A percentile compares a stretch with the other conserved stretches of the same genome.
These are phyloP conservation scores for Taeniopygia guttata DNA, from an alignment of 2,797 vertebrate genomes.

Conservation along the genomic window DNA sequence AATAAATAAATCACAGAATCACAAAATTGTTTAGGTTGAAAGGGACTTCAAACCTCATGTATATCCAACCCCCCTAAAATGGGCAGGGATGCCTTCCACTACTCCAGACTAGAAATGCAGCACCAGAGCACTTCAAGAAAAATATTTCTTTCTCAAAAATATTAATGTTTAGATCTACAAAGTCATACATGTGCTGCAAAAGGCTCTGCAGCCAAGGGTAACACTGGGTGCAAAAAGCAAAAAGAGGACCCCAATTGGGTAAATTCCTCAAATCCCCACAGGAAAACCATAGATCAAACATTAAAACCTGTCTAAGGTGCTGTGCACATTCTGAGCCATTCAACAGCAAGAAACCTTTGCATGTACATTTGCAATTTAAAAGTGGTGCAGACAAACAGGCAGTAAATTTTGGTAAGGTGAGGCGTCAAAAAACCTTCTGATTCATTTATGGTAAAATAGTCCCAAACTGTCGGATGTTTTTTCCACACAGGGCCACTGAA, in stretches of 20 bases:
- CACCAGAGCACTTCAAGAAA: background rate
- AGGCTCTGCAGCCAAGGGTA: background rate
- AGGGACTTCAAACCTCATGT: accelerated
- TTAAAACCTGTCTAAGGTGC: background rate
- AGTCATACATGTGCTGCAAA: background rate
- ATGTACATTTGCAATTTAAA: background rate
- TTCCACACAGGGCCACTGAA: background rate
- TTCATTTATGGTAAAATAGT: background rate
- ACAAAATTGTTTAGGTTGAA: background rate
- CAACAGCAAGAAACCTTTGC: background rate
- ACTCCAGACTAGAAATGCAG: background rate
- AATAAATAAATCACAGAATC: background rate
- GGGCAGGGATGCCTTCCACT: background rate
- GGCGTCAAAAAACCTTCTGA: background rate
- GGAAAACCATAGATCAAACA: background rate
- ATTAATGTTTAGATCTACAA: background rate
- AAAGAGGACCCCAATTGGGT: background rate
- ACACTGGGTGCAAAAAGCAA: background rate
- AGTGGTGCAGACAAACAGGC: accelerated
- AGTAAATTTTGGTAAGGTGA: background rate
- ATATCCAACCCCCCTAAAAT: background rate
- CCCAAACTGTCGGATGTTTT: background rate
- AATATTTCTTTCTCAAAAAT: accelerated
- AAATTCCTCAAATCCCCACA: background rate
- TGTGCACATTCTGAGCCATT: background rate